Evolutionary conservation across 2,888 invertebrate genomes (phyloP).

Genomic region (Drosophila ochracea): DNA sequence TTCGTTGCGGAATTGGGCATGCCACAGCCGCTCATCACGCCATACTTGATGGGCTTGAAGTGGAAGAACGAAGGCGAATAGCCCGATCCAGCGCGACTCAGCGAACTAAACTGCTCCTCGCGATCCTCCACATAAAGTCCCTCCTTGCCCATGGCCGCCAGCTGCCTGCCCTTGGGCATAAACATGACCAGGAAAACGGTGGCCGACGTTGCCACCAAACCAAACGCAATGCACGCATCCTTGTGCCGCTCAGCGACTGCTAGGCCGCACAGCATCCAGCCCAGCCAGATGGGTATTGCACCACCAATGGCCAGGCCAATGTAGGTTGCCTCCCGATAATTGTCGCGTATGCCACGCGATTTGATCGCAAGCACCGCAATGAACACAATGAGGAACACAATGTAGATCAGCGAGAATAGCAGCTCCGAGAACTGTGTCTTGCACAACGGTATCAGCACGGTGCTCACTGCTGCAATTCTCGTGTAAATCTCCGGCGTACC

Average conservation of each 20-base stretch:
- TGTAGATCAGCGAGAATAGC: conserved; percentile 92
- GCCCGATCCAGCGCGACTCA: conserved; percentile 91
- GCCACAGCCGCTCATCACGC: conserved; percentile 87
- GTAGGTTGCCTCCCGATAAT: conserved; percentile 96
- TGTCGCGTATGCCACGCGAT: conserved; percentile 95
- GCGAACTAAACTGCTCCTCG: conserved; percentile 92
- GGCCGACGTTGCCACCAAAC: conserved; percentile 93
- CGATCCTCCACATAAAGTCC: conserved; percentile 93
- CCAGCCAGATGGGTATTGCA: conserved; percentile 94
- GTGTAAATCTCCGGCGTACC: conserved; percentile 80
- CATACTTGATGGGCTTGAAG: conserved; percentile 94
- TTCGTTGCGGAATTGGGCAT: conserved; percentile 85
- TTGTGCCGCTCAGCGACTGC: conserved; percentile 91
- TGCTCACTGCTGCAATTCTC: conserved; percentile 80
- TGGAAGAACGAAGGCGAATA: conserved; percentile 97
- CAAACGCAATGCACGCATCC: conserved; percentile 96
- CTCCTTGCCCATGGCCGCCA: conserved; percentile 96
- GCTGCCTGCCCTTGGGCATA: conserved; percentile 95
- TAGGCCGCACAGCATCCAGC: conserved; percentile 93
- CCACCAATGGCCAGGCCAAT: conserved; percentile 95
- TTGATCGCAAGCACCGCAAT: conserved; percentile 94
- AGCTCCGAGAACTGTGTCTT: conserved; percentile 90
- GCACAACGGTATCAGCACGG: conserved; percentile 86
- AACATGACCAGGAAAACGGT: conserved; percentile 97
- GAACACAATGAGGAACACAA: conserved; percentile 93